These are phyloP conservation scores for Carterocephalus palaemon DNA, from an alignment of 2,888 invertebrate genomes.

Conservation along the genomic window DNA sequence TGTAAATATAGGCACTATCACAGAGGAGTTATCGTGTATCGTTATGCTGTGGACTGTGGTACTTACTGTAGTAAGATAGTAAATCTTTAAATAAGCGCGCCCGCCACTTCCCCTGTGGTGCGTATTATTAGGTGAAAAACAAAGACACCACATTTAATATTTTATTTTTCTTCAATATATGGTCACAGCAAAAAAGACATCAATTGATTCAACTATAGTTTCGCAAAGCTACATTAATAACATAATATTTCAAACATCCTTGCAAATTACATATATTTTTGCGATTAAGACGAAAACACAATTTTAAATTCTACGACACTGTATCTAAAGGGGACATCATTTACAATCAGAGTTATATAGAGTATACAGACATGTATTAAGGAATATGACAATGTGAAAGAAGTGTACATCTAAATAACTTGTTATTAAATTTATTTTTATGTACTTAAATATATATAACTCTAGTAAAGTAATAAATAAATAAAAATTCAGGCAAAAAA, in stretches of 20 bases:
- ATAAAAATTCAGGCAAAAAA: too few species aligned
- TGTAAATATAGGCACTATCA: too few species aligned
- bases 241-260: slow-evolving; percentile 42
- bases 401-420: slow-evolving; percentile 8
- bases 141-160: slow-evolving; percentile 28
- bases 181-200: slow-evolving; percentile 38
- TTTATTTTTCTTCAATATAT: slow-evolving; percentile 34
- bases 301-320: slow-evolving; percentile 29
- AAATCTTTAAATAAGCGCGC: too few species aligned
- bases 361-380: slow-evolving; percentile 17
- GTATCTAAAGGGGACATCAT: slow-evolving; percentile 29
- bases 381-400: slow-evolving; percentile 7
- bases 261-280: slow-evolving; percentile 29
- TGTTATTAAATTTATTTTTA: too few species aligned
- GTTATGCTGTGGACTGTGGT: too few species aligned
- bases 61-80: too few species aligned
- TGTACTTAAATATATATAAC: too few species aligned
- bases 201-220: slow-evolving; percentile 44
- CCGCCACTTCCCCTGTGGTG: neutral
- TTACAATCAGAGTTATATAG: slow-evolving; percentile 11
- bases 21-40: too few species aligned
- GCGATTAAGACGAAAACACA: slow-evolving; percentile 29
- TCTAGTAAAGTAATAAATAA: too few species aligned
- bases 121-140: neutral
- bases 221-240: slow-evolving; percentile 59